phyloP scores from a whole-genome alignment of 2,888 invertebrate genomes.

The Hipparchia semele region DNA sequence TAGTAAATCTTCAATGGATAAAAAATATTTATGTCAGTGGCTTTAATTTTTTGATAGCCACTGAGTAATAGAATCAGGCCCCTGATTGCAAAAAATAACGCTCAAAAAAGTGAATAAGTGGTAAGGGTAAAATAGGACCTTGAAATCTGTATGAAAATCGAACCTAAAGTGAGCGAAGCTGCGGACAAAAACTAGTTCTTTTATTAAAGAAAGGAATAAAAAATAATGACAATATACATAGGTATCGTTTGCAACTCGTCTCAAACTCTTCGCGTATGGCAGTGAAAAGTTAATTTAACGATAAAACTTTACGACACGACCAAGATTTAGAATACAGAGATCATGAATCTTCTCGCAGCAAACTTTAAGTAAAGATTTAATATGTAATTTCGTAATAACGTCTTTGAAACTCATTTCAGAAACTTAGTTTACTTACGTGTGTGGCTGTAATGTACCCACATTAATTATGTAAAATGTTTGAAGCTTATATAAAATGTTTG shows the following conservation, averaged over 20 bases:
- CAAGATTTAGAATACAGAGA: constrained; percentile 5
- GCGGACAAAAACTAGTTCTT: no score
- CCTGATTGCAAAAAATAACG: no score
- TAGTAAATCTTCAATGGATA: no score
- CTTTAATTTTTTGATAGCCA: no score
- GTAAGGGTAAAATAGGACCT: no score
- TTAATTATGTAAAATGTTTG: neutral
- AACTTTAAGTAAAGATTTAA: constrained; percentile 24
- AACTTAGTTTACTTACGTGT: neutral
- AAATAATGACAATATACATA: no score
- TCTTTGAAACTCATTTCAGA: constrained; percentile 18
- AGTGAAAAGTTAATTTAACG: constrained; percentile 1
- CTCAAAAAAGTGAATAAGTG: no score
- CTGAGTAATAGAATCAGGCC: no score
- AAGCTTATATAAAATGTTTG: neutral
- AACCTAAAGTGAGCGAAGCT: no score
- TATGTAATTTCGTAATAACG: constrained; percentile 24
- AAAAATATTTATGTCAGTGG: no score
- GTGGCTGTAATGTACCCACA: neutral
- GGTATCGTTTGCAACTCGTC: neutral
- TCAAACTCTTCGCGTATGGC: neutral
- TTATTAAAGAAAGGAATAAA: no score
- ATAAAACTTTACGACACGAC: constrained; percentile 1
- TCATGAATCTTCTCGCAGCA: neutral
- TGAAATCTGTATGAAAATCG: no score